Conservation (phyloP, 2,113 vertebrate species). For the Sarotherodon lohbergeri region DNA sequence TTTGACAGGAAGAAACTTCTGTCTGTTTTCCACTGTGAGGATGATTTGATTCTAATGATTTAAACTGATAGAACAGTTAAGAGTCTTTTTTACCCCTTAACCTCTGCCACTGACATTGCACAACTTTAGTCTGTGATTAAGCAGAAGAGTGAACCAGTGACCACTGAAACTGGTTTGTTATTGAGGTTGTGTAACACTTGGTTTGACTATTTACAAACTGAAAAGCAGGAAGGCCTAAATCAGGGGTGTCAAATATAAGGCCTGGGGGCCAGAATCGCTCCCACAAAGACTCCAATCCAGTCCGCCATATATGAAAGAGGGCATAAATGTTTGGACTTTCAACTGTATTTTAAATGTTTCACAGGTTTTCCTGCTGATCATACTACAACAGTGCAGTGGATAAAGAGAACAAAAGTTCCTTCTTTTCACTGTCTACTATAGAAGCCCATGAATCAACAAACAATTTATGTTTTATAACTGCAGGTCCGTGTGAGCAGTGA, state of each 20-base stretch:
- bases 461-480: rapidly evolving
- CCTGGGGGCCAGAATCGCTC: neutral
- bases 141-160: neutral
- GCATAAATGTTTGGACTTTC: neutral
- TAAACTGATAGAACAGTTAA: neutral
- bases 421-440: neutral
- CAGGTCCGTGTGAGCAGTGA: neutral
- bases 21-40: neutral
- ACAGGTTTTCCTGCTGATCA: neutral
- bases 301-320: neutral
- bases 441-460: neutral
- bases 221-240: neutral
- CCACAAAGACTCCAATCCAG: neutral
- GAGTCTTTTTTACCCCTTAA: neutral
- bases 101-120: neutral
- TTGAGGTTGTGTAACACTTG: no score
- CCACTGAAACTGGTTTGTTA: neutral
- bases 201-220: neutral
- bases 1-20: no score
- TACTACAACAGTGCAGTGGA: neutral
- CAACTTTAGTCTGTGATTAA: neutral
- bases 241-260: neutral
- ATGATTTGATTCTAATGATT: neutral
- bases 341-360: neutral
- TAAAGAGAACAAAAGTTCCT: neutral